phyloP scores from a whole-genome alignment of 2,888 invertebrate species.

The Diarsia dahlii region DNA sequence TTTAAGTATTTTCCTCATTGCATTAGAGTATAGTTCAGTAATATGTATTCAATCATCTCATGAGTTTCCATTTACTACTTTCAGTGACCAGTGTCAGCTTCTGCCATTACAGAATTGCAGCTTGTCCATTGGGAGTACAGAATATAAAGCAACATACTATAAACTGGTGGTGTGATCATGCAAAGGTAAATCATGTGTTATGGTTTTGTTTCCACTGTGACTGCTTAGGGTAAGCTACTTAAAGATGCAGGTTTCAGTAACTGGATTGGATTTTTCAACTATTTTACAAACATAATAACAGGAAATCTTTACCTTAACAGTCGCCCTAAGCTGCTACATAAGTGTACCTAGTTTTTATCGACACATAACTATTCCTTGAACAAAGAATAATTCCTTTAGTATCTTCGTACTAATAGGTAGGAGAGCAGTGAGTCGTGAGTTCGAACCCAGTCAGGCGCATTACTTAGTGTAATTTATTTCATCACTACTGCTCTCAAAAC shows the following conservation, averaged over 20 bases:
- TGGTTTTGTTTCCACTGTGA: background rate
- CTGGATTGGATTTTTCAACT: background rate
- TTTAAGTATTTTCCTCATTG: background rate
- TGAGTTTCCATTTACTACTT: background rate
- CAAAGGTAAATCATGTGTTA: constrained; percentile 6
- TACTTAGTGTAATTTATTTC: no score
- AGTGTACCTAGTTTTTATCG: background rate
- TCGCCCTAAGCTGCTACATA: background rate
- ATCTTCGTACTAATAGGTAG: no score
- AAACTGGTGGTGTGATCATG: background rate
- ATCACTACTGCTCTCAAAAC: no score
- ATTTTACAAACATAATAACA: background rate
- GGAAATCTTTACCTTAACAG: background rate
- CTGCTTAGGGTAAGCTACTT: background rate
- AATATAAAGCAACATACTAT: background rate
- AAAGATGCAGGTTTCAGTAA: background rate
- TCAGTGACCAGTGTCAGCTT: background rate
- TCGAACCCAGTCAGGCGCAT: no score
- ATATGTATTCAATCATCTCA: background rate
- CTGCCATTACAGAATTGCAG: background rate
- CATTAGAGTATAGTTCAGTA: background rate
- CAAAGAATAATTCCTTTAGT: no score
- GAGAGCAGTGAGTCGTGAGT: no score
- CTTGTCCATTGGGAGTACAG: background rate
- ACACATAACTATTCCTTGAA: background rate